Evolutionary conservation across 2,113 vertebrate genomes (phyloP).

Genomic region (Gobiocypris rarus): DNA sequence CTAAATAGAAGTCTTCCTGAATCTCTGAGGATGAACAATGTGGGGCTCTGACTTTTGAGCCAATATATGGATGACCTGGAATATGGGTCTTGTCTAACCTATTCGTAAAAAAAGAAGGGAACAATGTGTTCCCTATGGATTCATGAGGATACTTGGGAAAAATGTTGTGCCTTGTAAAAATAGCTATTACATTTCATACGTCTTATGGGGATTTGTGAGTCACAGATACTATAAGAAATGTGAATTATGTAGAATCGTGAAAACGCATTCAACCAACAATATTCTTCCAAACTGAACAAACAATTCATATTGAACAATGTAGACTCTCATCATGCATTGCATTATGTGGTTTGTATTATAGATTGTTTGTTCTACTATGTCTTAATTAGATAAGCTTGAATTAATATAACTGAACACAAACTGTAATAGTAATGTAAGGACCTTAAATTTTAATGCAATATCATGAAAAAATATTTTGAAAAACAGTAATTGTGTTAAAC

Average conservation of each 20-base stretch:
- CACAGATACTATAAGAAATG: not conserved
- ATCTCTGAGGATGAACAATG: constrained; percentile 20
- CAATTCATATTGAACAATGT: not conserved
- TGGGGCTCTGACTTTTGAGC: not conserved
- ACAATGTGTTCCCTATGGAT: not conserved
- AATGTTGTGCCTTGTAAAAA: not conserved
- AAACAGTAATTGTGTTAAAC: not conserved
- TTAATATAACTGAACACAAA: not conserved
- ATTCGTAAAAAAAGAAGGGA: not conserved
- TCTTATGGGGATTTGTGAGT: not conserved
- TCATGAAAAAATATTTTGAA: too few relatives aligned
- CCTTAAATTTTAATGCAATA: too few relatives aligned
- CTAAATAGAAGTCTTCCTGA: constrained; percentile 12
- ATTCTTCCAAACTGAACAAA: not conserved
- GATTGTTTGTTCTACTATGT: not conserved
- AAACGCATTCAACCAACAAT: not conserved
- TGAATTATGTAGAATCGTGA: not conserved
- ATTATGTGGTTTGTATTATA: not conserved
- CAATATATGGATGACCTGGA: not conserved
- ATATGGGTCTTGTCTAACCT: not conserved
- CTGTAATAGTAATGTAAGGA: too few relatives aligned
- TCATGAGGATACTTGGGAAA: not conserved
- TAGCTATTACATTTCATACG: not conserved
- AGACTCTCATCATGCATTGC: not conserved
- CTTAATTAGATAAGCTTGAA: not conserved